Evolutionary conservation across 2,797 vertebrate species (phyloP), one percentile per base, ranked within the genome.

Genomic region (Melanotaenia parkinsoni): DNA sequence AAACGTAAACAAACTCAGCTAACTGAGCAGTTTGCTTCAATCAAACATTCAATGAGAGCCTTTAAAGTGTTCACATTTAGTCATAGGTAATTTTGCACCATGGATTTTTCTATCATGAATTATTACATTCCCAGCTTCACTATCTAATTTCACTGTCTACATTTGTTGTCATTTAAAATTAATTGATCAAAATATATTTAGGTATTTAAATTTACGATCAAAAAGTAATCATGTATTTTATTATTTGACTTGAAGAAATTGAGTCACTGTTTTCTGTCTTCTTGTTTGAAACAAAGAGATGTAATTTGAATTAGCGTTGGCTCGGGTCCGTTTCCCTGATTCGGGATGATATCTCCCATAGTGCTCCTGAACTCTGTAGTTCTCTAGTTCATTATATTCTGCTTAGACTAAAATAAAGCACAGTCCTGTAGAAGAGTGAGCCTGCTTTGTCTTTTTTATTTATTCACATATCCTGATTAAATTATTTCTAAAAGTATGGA

Each of bases 321-420:
- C 90, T 92, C 84, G 85, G 93, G 91, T 92, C 90, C 75, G 87
- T 93, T 93, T 87, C 90, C 84, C 89, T 91, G 82, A 90, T 89
- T 88, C 59, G 88, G 91, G 91, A 88, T 89, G 89, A 88, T 91
- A 93, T 90, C 86, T 93, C 92, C 93, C 90, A 91, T 94, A 94
- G 93, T 94, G 94, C 93, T 95, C 93, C 93, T 94, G 91, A 95
- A 95, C 94, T 93, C 93, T 95, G 94, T 95, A 95, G 93, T 94
- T 95, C 94, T 95, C 94, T 95, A 95, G 94, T 95, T 92, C 92
- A 95, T 94, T 95, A 94, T 96, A 96, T 94, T 95, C 94, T 95
- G 94, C 94, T 95, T 95, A 94, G 94, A 94, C 92, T 95, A 94
- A 95, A 96, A 96, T 96, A 96, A 96, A 96, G 94, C 94, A 95